Evolutionary conservation across 2,113 vertebrate species (phyloP), one percentile per base, ranked within the genome.

Genomic region (Osmerus mordax): DNA sequence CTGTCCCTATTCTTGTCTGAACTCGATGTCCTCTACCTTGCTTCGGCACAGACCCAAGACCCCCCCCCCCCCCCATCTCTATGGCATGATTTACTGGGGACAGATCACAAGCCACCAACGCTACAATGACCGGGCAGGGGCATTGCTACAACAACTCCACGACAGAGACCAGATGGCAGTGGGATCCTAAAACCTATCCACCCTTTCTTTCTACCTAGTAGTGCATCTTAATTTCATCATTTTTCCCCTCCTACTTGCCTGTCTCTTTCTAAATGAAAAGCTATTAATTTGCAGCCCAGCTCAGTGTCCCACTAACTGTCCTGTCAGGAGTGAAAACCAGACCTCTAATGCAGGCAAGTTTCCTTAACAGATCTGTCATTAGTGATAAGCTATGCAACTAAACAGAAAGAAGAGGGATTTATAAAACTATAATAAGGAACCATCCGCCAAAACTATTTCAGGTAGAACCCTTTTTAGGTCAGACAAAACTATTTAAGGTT

Each of bases 11-110:
- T 9, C 71, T 65, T 0, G n/a, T 55, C 1, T 83, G 79, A 86
- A 87, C 84, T 78, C 70, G 0, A 4, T 78, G 84, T 74, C 84
- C 79, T 79, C 60, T 62, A 25, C 25, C 74, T 77, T 18, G 23
- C 21, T 14, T 71, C 77, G 88, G 83, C 78, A 32, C 18, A 23
- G 41, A n/a, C 63, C 83, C 81, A 83, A 63, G 13, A 11, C 21
- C 72, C 60, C 8, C 12, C 19, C 8, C 12, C 19, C 19, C 67
- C 74, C 69, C 56, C 41, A 47, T 18, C 60, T 6, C 65, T 25
- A 62, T 9, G 15, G 18, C 56, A 21, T 63, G 78, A 47, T 76
- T 67, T 21, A 76, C 75, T 23, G 15, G 41, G 60, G 67, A 71
- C 66, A 74, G 53, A 69, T 73, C 68, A 47, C 41, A 12, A 47